A percentile compares a stretch with the other conserved stretches of the same genome.
Evolutionary conservation across 92 coral and sea anemone species (phyloP).

Genomic region (Palythoa caribaeorum): DNA sequence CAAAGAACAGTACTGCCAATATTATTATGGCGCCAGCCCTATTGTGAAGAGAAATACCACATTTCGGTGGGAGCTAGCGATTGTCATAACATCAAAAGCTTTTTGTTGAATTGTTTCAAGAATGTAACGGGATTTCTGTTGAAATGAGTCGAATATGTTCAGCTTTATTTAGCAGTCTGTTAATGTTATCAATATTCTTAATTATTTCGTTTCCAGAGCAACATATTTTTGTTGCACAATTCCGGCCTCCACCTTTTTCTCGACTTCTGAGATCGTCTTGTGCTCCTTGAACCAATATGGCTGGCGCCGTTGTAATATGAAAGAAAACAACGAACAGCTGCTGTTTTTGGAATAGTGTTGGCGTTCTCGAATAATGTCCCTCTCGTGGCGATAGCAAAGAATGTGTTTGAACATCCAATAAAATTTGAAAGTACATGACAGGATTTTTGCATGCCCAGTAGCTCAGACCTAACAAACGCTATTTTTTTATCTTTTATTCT

Average conservation of each 20-base stretch:
- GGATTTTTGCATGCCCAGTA: too few relatives aligned
- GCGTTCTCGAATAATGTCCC: too few relatives aligned
- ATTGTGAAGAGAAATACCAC: neutral
- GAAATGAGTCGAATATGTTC: neutral
- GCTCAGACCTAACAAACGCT: too few relatives aligned
- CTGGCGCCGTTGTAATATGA: neutral
- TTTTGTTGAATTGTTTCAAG: neutral
- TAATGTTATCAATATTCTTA: neutral
- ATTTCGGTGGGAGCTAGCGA: neutral
- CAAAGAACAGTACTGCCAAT: neutral
- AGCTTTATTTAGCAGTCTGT: too few relatives aligned
- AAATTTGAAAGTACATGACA: too few relatives aligned
- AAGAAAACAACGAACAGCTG: neutral
- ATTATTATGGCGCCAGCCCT: slow-evolving; percentile 40
- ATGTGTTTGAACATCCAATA: too few relatives aligned
- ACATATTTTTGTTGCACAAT: neutral
- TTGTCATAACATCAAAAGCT: neutral
- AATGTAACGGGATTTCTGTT: neutral
- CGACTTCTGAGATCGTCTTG: neutral
- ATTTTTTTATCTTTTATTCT: too few relatives aligned
- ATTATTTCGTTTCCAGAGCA: neutral
- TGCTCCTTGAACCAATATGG: neutral
- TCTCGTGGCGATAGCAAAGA: too few relatives aligned
- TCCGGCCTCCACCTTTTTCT: too few relatives aligned
- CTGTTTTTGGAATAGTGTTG: too few relatives aligned